These are phyloP conservation scores for Gila robusta DNA, from an alignment of 2,797 vertebrate species.

Conservation along the genomic window DNA sequence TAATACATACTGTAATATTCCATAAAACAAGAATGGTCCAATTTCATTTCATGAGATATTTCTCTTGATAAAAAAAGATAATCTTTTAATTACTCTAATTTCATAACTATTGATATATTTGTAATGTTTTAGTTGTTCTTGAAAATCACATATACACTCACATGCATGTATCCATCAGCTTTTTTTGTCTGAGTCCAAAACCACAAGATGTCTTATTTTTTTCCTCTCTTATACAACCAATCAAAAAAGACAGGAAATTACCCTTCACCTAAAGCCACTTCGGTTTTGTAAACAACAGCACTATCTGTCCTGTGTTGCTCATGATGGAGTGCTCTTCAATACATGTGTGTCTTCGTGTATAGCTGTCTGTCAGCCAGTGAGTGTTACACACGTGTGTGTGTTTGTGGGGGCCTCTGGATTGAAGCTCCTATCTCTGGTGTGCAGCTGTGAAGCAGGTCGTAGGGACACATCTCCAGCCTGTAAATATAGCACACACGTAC, in stretches of 20 bases:
- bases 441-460: conserved; percentile 64
- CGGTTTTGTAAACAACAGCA: conserved; percentile 35
- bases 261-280: conserved; percentile 35
- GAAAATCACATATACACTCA: neutral
- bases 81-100: neutral
- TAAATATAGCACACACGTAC: conserved; percentile 55
- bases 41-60: neutral
- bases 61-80: neutral
- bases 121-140: neutral
- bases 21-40: no score
- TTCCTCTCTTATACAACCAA: neutral
- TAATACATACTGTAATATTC: neutral
- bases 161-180: neutral
- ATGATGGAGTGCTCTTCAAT: conserved; percentile 31
- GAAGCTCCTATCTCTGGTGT: conserved; percentile 65
- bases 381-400: neutral
- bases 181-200: conserved; percentile 1
- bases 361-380: conserved; percentile 25
- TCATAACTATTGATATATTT: neutral
- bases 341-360: conserved; percentile 31
- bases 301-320: conserved; percentile 4
- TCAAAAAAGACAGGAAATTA: conserved; percentile 24
- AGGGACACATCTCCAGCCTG: conserved; percentile 53
- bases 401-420: conserved; percentile 54
- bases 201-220: conserved; percentile 27